Base-by-base conservation (phyloP, 2,113 vertebrate genomes). In the Abramis brama region DNA sequence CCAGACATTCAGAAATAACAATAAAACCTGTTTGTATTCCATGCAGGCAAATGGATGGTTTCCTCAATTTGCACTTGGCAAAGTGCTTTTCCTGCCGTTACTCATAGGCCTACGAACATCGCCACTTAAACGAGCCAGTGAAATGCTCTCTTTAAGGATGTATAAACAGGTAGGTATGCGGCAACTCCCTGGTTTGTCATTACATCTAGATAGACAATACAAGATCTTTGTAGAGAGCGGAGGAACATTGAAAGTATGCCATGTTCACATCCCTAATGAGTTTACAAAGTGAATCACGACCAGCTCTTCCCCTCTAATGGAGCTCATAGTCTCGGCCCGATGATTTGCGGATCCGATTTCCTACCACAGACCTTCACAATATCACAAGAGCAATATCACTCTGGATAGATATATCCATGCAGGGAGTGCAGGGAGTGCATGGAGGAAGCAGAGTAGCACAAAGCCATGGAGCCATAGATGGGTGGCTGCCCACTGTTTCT, bases 341-440 rank as follows among this genome's bases (percentile, higher is more conserved):
- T 83, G 82, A 83, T 83, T 83, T 83, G 68, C 82, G 30, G 68
- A 73, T 73, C 30, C 4, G 68, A 73, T 83, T 83, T 83, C 82
- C 68, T 57, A 73, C 82, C 62, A 55, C 64, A 71, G 64, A 55
- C 43, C 25, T 81, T 39, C 25, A 73, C 50, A 43, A 59, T 59
- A 74, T 83, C 68, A 83, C 33, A 73, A 25, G 21, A 57, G 82
- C 82, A n/a, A n/a, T n/a, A n/a, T n/a, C n/a, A 25, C 82, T 83
- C 50, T 57, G 33, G 36, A 83, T 83, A 57, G 19, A 83, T 57
- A 83, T 73, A 83, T 73, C 68, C 30, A 57, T 33, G 62, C 27
- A 50, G 25, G 19, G 15, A 70, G 64, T 33, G 62, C 27, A 50
- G 25, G 19, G 15, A 70, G 64, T 70, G 80, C 59, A 68, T 11